Evolutionary conservation across 1,140 invertebrate species (phyloP).

Genomic region (Drosophila rufa): DNA sequence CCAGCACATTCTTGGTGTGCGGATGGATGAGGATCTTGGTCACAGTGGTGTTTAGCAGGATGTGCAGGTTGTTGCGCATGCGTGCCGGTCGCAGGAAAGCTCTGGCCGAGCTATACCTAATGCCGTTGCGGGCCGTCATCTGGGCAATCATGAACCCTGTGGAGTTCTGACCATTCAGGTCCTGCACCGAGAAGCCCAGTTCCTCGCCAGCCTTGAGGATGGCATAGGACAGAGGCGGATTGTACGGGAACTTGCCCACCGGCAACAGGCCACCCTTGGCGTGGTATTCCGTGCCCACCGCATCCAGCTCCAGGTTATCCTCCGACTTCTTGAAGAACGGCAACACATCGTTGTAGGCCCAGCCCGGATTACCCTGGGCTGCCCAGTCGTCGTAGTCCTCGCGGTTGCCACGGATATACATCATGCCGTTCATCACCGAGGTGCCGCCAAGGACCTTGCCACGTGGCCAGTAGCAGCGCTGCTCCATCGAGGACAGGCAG

Average conservation of each 20-base stretch:
- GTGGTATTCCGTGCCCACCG: conserved; percentile 92
- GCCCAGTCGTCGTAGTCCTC: conserved; percentile 97
- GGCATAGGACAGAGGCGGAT: conserved; percentile 93
- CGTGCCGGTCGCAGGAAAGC: conserved; percentile 93
- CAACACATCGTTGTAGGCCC: conserved; percentile 95
- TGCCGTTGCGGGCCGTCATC: conserved; percentile 95
- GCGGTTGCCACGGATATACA: conserved; percentile 96
- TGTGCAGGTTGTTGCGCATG: conserved; percentile 90
- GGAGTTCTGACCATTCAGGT: conserved; percentile 93
- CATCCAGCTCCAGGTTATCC: conserved; percentile 91
- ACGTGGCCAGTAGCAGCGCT: conserved; percentile 92
- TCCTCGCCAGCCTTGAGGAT: conserved; percentile 94
- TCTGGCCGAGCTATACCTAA: conserved; percentile 91
- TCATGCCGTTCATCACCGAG: conserved; percentile 98
- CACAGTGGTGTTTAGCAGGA: conserved; percentile 91
- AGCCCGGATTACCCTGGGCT: conserved; percentile 93
- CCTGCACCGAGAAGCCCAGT: conserved; percentile 91
- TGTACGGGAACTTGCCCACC: conserved; percentile 93
- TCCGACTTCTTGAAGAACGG: conserved; percentile 95
- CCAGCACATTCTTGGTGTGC: conserved; percentile 86
- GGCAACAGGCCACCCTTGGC: conserved; percentile 91
- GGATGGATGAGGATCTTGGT: conserved; percentile 90
- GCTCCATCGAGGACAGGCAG: conserved; percentile 91
- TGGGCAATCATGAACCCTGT: conserved; percentile 94
- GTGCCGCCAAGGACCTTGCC: conserved; percentile 96